These are phyloP conservation scores for Babylonia areolata DNA, from an alignment of 1,140 invertebrate species.

Conservation along the genomic window DNA sequence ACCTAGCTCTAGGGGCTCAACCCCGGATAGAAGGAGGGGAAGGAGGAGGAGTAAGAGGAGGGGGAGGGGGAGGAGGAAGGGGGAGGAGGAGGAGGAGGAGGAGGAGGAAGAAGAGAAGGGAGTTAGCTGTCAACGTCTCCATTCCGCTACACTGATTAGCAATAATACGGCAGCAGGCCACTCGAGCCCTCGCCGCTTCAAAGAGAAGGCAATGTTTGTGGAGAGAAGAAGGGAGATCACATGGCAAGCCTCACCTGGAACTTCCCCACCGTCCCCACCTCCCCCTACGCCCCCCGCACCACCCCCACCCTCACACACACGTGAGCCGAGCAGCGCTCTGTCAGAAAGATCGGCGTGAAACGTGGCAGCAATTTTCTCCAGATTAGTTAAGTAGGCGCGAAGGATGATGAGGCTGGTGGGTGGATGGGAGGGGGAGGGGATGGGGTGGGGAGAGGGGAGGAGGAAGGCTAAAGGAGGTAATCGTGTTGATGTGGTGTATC, in stretches of 20 bases:
- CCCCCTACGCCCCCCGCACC: too few species aligned
- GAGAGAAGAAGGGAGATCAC: background rate
- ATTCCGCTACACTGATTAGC: background rate
- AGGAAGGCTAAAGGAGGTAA: background rate
- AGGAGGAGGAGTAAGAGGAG: too few species aligned
- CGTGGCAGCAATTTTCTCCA: background rate
- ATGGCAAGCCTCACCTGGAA: background rate
- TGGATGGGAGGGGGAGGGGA: too few species aligned
- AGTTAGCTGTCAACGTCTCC: background rate
- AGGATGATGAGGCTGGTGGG: too few species aligned
- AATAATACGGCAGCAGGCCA: background rate
- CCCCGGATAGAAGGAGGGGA: too few species aligned
- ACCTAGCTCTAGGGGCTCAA: too few species aligned
- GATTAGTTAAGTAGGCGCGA: background rate
- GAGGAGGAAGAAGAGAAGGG: background rate
- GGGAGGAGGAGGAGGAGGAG: background rate
- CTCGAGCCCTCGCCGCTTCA: background rate
- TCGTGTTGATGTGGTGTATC: too few species aligned
- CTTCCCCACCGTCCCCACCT: too few species aligned
- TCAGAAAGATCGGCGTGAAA: too few species aligned
- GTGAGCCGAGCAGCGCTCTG: background rate
- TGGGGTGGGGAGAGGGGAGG: too few species aligned
- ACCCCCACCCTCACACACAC: background rate
- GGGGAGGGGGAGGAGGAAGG: too few species aligned
- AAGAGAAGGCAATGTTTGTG: conserved; percentile 15